Evolutionary conservation across 1,140 invertebrate species (phyloP).

Genomic region (Drosophila sproati): DNA sequence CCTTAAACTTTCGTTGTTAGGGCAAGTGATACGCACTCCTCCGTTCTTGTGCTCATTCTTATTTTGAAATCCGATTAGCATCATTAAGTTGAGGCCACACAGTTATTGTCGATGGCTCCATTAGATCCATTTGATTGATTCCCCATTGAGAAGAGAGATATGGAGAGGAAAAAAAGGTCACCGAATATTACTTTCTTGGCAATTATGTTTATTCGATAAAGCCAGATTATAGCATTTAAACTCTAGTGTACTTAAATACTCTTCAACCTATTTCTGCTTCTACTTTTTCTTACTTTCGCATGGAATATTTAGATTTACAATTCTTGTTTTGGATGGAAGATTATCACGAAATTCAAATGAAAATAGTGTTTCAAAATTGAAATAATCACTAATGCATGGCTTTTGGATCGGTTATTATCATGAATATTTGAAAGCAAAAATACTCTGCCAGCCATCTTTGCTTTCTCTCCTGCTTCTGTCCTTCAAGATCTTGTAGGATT

Average conservation of each 20-base stretch:
- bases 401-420: too few relatives aligned
- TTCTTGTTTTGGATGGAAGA: too few relatives aligned
- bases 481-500: too few relatives aligned
- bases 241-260: neutral
- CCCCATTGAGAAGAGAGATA: conserved; percentile 1
- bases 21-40: conserved; percentile 27
- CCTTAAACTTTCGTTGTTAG: conserved; percentile 51
- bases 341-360: too few relatives aligned
- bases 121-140: conserved; percentile 77
- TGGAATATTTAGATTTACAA: too few relatives aligned
- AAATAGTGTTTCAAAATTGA: too few relatives aligned
- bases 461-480: neutral
- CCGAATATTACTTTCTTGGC: neutral
- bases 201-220: neutral
- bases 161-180: neutral
- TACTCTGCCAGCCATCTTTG: neutral
- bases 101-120: conserved; percentile 61
- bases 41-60: conserved; percentile 38
- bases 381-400: too few relatives aligned
- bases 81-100: conserved; percentile 68
- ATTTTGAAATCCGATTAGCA: conserved; percentile 82
- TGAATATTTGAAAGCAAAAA: too few relatives aligned
- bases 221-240: neutral
- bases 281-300: neutral
- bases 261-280: neutral